Conservation (phyloP, 2,113 vertebrate genomes). For the Rhynchomys soricoides region DNA sequence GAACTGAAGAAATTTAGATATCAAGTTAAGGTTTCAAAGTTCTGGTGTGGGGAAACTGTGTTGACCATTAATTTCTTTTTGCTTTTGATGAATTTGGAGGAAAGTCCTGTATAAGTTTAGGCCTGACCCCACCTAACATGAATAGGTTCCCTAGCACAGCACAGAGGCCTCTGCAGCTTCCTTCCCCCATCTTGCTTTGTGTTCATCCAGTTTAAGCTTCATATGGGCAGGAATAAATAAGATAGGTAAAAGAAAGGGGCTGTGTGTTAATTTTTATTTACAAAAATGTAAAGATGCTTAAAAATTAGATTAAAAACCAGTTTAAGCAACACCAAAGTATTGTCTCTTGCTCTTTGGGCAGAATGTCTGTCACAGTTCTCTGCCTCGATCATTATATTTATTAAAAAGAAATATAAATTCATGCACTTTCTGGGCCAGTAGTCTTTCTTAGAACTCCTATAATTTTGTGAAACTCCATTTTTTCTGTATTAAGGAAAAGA, state of each 20-base stretch:
- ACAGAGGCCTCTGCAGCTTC: not conserved
- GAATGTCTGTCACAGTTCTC: not conserved
- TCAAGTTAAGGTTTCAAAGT: not conserved
- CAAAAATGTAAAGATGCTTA: slow-evolving; percentile 32
- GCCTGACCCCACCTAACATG: not conserved
- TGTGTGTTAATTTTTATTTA: not conserved
- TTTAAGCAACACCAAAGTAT: not conserved
- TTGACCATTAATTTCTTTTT: not conserved
- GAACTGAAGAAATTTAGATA: not conserved
- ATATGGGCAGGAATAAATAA: not conserved
- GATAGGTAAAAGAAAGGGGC: slow-evolving; percentile 8
- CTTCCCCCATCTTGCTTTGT: not conserved
- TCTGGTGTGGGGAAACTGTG: not conserved
- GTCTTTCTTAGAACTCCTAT: slow-evolving; percentile 1
- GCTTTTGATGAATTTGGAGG: slow-evolving; percentile 24
- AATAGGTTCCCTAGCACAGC: not conserved
- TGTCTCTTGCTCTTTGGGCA: not conserved
- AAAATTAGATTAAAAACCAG: slow-evolving; percentile 18
- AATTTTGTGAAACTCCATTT: slow-evolving; percentile 25
- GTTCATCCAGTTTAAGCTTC: not conserved
- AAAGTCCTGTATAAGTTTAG: not conserved
- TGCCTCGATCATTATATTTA: slow-evolving; percentile 14
- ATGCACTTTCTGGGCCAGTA: not conserved
- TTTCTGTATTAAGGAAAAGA: slow-evolving; percentile 47
- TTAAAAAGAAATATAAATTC: not conserved